phyloP scores from a whole-genome alignment of 2,113 vertebrate species.

The Anoplopoma fimbria region DNA sequence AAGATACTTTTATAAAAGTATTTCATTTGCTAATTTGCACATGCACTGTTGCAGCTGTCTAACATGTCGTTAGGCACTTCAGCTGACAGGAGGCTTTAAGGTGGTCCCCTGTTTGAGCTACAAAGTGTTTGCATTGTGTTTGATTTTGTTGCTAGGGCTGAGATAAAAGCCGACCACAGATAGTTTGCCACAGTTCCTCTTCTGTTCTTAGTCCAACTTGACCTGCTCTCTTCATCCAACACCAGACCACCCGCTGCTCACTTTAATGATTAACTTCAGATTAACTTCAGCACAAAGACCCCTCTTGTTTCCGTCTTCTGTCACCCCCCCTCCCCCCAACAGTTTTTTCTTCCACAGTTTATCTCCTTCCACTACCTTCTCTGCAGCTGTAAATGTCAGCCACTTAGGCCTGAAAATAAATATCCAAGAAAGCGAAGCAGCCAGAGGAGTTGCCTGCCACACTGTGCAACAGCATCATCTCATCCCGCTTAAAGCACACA shows the following conservation, averaged over 20 bases:
- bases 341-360: conserved; percentile 4
- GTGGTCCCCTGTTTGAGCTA: neutral
- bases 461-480: conserved; percentile 50
- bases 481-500: conserved; percentile 48
- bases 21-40: neutral
- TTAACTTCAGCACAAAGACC: conserved; percentile 65
- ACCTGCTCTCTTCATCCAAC: conserved; percentile 47
- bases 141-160: conserved; percentile 61
- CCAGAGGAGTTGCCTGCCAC: conserved; percentile 52
- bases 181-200: conserved; percentile 38
- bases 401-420: conserved; percentile 56
- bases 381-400: conserved; percentile 58
- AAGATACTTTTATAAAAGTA: neutral
- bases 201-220: conserved; percentile 58
- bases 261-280: conserved; percentile 70
- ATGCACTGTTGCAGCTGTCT: neutral
- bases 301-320: conserved; percentile 42
- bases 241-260: conserved; percentile 59
- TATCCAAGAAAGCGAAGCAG: conserved; percentile 30
- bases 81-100: neutral
- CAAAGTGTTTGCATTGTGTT: conserved; percentile 46
- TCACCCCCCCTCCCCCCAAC: conserved; percentile 2
- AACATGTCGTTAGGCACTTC: neutral
- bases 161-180: conserved; percentile 58
- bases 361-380: conserved; percentile 38